Conservation (phyloP, 2,888 invertebrate genomes). For the Spilosoma lubricipeda region DNA sequence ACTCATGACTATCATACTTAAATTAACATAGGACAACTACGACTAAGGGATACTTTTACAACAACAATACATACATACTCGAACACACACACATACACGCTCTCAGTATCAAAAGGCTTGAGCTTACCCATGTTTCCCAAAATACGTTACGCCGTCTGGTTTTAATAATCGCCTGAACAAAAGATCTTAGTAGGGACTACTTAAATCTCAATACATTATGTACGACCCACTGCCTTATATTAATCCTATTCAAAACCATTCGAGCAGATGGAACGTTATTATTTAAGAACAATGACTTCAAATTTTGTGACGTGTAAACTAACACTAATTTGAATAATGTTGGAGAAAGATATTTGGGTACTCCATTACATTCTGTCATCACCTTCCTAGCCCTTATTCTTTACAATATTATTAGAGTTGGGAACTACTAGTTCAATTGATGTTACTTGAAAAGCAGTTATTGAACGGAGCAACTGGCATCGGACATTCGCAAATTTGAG, state of each 20-base stretch:
- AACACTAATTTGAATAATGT: background rate
- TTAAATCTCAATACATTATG: background rate
- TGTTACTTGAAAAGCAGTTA: no score
- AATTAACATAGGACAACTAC: no score
- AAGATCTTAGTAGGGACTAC: background rate
- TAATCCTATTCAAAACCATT: background rate
- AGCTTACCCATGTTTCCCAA: background rate
- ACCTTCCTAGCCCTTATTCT: no score
- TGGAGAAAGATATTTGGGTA: background rate
- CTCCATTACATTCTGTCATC: background rate
- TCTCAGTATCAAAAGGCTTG: background rate
- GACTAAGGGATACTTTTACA: no score
- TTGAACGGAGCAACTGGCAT: no score
- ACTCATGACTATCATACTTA: no score
- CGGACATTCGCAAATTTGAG: no score
- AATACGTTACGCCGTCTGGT: background rate
- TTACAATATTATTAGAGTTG: no score
- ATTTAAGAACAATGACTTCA: background rate
- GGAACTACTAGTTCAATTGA: no score
- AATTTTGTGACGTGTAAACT: conserved; percentile 1
- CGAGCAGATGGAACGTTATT: conserved; percentile 1
- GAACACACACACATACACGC: no score
- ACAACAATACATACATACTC: no score
- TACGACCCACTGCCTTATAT: background rate
- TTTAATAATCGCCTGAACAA: background rate